These are phyloP conservation scores for Tanytarsus gracilentus DNA, from an alignment of 2,888 invertebrate species.

Conservation along the genomic window DNA sequence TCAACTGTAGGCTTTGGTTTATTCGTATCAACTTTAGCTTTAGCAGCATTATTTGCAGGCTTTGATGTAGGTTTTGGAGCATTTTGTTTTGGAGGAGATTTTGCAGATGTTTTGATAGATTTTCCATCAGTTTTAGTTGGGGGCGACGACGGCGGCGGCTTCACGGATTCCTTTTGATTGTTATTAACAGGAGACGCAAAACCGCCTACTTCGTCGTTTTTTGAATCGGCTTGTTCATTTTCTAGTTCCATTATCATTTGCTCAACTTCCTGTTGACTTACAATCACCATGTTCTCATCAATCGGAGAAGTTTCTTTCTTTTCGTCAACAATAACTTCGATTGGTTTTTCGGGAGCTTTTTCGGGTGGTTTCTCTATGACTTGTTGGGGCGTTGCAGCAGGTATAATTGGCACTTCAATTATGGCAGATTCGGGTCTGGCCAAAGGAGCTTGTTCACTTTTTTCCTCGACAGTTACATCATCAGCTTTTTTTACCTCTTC, in stretches of 20 bases:
- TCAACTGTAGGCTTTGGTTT: neutral
- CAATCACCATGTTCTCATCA: slow-evolving; percentile 7
- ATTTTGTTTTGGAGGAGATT: neutral
- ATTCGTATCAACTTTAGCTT: neutral
- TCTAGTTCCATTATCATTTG: neutral
- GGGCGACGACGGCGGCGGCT: slow-evolving; percentile 6
- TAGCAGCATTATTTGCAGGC: neutral
- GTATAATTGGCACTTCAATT: slow-evolving; percentile 4
- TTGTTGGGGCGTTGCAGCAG: neutral
- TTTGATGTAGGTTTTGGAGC: neutral
- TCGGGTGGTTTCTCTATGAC: neutral
- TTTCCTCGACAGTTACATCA: neutral
- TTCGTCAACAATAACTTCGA: neutral
- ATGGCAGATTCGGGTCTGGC: neutral
- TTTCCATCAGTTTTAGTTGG: neutral
- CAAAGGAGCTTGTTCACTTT: neutral
- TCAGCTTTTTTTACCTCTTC: neutral
- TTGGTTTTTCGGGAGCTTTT: neutral
- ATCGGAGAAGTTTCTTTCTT: neutral
- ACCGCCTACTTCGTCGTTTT: slow-evolving; percentile 27
- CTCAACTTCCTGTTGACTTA: slow-evolving; percentile 7
- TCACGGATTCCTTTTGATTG: neutral
- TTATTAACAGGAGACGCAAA: slow-evolving; percentile 21
- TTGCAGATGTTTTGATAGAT: neutral
- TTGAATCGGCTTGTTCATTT: slow-evolving; percentile 18